Conservation (phyloP, 2,113 vertebrate species). For the Phocoena sinus region DNA sequence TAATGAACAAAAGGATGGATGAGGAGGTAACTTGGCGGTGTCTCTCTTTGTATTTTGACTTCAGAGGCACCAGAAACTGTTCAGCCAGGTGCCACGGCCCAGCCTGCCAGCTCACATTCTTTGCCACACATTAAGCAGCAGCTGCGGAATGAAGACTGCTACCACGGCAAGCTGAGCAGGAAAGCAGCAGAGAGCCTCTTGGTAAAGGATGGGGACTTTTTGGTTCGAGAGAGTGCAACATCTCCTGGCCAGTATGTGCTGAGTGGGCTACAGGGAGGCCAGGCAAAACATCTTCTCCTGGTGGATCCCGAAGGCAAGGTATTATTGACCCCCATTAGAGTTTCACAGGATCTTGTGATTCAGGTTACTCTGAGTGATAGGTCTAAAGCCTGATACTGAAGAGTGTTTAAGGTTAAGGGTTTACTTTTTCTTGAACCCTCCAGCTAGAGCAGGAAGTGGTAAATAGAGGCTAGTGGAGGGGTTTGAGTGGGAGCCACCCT, state of each 20-base stretch:
- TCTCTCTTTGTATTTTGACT: conserved; percentile 62
- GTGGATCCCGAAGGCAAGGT: conserved; percentile 96
- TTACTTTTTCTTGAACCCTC: background rate
- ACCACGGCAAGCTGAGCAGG: conserved; percentile 90
- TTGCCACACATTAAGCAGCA: conserved; percentile 79
- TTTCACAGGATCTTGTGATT: background rate
- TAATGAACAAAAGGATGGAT: background rate
- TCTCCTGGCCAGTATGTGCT: conserved; percentile 92
- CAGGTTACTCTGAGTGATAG: background rate
- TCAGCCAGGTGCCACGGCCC: conserved; percentile 73
- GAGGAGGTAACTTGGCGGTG: background rate
- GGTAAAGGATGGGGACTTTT: conserved; percentile 89
- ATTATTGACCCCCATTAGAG: conserved; percentile 15
- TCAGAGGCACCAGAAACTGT: conserved; percentile 77
- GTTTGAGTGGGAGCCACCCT: background rate
- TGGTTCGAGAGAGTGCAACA: conserved; percentile 91
- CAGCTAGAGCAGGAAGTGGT: background rate
- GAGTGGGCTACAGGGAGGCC: conserved; percentile 90
- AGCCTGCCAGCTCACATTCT: conserved; percentile 55
- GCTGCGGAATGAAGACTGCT: conserved; percentile 89
- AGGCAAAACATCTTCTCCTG: conserved; percentile 90
- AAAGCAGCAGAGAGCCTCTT: conserved; percentile 90
- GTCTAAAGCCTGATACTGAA: background rate
- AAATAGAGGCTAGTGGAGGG: background rate
- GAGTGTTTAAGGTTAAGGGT: background rate